Conservation (phyloP, 2,797 vertebrate genomes). For the Chiroxiphia lanceolata region DNA sequence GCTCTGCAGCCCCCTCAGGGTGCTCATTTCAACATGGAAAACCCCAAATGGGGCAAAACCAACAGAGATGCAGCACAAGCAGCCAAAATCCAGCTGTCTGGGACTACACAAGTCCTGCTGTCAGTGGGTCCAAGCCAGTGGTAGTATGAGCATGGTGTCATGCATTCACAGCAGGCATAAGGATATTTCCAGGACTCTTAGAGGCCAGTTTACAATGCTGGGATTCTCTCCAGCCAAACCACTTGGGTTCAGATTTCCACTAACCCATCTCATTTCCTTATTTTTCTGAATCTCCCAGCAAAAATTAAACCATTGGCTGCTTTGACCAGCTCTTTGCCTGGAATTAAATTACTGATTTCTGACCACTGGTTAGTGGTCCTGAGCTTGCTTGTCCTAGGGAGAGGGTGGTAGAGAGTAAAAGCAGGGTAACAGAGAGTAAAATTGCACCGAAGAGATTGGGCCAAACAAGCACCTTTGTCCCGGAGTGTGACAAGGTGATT, state of each 20-base stretch:
- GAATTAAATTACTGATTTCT: not conserved
- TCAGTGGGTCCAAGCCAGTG: not conserved
- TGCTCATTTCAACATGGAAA: not conserved
- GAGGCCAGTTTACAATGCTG: not conserved
- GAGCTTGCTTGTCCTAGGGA: not conserved
- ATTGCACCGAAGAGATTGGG: not conserved
- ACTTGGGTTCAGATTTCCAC: not conserved
- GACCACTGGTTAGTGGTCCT: not conserved
- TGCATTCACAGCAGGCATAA: not conserved
- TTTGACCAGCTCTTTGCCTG: constrained; percentile 3
- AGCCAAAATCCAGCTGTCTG: not conserved
- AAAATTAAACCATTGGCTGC: not conserved
- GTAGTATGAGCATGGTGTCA: not conserved
- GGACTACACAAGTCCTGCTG: not conserved
- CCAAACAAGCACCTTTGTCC: not conserved
- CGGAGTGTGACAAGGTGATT: accelerated
- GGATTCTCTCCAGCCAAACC: constrained; percentile 2
- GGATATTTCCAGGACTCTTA: not conserved
- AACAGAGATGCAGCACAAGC: not conserved
- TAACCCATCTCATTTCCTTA: constrained; percentile 3
- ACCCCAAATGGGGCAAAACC: not conserved
- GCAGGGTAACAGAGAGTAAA: not conserved
- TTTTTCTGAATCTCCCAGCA: not conserved
- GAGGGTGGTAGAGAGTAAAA: not conserved
- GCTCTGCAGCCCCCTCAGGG: not conserved